phyloP scores from a whole-genome alignment of 2,797 vertebrate genomes.

The Galaxias olidus region DNA sequence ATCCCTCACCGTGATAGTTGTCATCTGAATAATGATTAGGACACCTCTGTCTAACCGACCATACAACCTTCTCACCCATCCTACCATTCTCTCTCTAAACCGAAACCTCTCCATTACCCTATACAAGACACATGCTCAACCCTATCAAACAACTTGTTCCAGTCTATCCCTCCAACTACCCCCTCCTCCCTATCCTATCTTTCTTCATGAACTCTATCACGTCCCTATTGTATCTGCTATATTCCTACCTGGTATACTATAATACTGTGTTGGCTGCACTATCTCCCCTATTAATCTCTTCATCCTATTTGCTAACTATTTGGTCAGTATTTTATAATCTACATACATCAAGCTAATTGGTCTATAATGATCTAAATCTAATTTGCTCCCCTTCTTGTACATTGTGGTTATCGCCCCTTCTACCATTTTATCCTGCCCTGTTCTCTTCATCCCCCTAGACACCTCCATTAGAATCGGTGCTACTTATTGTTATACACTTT shows the following conservation, averaged over 20 bases:
- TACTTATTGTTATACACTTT: not conserved
- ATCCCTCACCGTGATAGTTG: no score
- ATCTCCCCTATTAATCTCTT: not conserved
- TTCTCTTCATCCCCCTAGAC: no score
- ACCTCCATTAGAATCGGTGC: no score
- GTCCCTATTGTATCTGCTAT: no score
- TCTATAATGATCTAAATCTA: not conserved
- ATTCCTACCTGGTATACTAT: slow-evolving; percentile 3
- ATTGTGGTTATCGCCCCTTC: not conserved
- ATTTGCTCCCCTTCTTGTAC: not conserved
- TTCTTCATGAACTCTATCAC: no score
- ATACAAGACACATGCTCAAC: slow-evolving; percentile 5
- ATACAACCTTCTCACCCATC: not conserved
- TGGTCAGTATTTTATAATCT: slow-evolving; percentile 7
- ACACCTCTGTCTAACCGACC: no score
- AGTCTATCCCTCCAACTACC: not conserved
- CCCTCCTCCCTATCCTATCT: no score
- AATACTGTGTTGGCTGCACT: not conserved
- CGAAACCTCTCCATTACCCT: no score
- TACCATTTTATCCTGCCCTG: no score
- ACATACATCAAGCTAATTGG: not conserved
- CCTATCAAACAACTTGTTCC: slow-evolving; percentile 4
- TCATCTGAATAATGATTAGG: no score
- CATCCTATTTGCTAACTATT: not conserved
- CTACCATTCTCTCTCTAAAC: not conserved